phyloP scores from a whole-genome alignment of 1,140 invertebrate genomes.

The Drosophila bocqueti region DNA sequence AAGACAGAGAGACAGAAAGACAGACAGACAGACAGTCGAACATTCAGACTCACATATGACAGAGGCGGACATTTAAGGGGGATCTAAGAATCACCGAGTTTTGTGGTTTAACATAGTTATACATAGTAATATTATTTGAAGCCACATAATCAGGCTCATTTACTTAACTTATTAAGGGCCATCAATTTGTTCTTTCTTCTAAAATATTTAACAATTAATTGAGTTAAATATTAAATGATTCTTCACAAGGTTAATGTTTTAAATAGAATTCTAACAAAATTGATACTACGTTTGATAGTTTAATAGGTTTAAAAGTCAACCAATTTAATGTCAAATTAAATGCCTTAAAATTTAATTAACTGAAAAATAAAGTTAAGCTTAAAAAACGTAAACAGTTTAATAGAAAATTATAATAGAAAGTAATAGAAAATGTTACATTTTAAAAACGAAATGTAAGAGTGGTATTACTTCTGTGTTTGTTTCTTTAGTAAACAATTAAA shows the following conservation, averaged over 20 bases:
- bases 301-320: too few relatives aligned
- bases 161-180: background rate
- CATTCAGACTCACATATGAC: background rate
- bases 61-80: background rate
- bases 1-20: background rate
- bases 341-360: background rate
- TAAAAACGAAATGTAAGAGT: too few relatives aligned
- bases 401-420: background rate
- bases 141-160: too few relatives aligned
- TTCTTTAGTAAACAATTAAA: too few relatives aligned
- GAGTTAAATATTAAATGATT: background rate
- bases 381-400: background rate
- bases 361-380: background rate
- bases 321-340: too few relatives aligned
- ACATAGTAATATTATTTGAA: too few relatives aligned
- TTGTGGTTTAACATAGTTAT: too few relatives aligned
- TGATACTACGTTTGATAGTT: too few relatives aligned
- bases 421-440: too few relatives aligned
- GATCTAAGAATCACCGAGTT: background rate
- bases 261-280: background rate
- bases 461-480: too few relatives aligned
- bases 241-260: background rate
- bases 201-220: background rate
- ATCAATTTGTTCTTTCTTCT: background rate
- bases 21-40: background rate